Percentiles rank a stretch among this genome's conserved stretches.
Evolutionary conservation across 2,113 vertebrate genomes (phyloP).

Genomic region (Lathamus discolor): DNA sequence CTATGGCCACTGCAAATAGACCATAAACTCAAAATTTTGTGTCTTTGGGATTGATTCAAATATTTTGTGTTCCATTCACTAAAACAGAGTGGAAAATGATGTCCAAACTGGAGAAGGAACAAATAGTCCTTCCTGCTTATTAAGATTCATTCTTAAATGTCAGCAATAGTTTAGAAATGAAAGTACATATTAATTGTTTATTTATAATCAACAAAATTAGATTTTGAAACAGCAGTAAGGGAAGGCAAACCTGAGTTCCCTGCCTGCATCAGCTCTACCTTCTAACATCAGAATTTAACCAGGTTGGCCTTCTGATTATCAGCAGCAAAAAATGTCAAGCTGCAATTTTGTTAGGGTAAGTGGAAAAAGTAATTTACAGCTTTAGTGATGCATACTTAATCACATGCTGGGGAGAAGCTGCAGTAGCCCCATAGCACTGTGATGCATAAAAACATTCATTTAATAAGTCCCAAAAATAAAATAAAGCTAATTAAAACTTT

Average conservation of each 20-base stretch:
- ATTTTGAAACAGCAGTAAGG: neutral
- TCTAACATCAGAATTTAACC: neutral
- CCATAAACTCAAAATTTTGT: neutral
- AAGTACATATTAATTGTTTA: neutral
- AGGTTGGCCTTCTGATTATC: neutral
- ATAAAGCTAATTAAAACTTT: constrained; percentile 18
- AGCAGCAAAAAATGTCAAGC: neutral
- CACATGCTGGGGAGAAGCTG: neutral
- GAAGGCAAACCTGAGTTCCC: neutral
- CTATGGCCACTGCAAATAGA: neutral
- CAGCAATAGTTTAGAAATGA: neutral
- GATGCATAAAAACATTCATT: neutral
- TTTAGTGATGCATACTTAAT: neutral
- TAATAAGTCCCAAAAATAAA: constrained; percentile 19
- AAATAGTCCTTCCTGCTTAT: neutral
- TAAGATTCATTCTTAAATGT: neutral
- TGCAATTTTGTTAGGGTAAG: neutral
- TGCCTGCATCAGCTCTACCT: neutral
- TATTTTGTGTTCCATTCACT: neutral
- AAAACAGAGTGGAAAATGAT: neutral
- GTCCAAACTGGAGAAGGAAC: neutral
- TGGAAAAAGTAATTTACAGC: constrained; percentile 8
- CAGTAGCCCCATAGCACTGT: neutral
- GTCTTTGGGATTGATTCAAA: neutral
- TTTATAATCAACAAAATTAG: neutral